These are phyloP conservation scores for Pemphigus obesinymphae DNA, from an alignment of 1,140 invertebrate species.

Conservation along the genomic window DNA sequence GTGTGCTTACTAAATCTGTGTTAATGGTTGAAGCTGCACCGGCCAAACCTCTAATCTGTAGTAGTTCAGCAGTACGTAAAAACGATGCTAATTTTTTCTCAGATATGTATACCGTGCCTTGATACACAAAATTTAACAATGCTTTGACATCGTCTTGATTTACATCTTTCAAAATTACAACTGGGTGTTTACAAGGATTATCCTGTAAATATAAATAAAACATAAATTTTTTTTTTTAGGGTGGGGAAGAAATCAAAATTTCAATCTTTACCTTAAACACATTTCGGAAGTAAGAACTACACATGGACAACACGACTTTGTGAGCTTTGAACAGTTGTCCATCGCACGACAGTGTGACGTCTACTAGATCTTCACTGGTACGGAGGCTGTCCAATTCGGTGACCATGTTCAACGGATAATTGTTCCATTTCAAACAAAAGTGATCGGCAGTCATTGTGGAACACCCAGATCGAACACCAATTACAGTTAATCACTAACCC, in stretches of 20 bases:
- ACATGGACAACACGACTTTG: conserved; percentile 73
- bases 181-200: conserved; percentile 79
- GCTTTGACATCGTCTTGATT: conserved; percentile 69
- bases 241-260: neutral
- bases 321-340: conserved; percentile 70
- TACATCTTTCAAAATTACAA: conserved; percentile 78
- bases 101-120: conserved; percentile 85
- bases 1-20: conserved; percentile 35
- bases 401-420: conserved; percentile 83
- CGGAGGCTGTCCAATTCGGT: conserved; percentile 72
- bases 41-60: conserved; percentile 82
- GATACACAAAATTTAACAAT: conserved; percentile 77
- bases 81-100: conserved; percentile 81
- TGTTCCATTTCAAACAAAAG: conserved; percentile 89
- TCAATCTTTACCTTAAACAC: conserved; percentile 65
- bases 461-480: neutral
- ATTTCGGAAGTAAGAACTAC: conserved; percentile 76
- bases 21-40: conserved; percentile 53
- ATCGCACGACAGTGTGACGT: conserved; percentile 77
- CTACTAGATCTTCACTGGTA: conserved; percentile 75
- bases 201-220: conserved; percentile 55
- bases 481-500: neutral
- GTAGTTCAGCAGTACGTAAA: conserved; percentile 77
- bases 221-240: neutral
- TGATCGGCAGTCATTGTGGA: conserved; percentile 57